These are phyloP conservation scores for Nothoprocta perdicaria DNA, from an alignment of 2,113 vertebrate genomes.

Conservation along the genomic window DNA sequence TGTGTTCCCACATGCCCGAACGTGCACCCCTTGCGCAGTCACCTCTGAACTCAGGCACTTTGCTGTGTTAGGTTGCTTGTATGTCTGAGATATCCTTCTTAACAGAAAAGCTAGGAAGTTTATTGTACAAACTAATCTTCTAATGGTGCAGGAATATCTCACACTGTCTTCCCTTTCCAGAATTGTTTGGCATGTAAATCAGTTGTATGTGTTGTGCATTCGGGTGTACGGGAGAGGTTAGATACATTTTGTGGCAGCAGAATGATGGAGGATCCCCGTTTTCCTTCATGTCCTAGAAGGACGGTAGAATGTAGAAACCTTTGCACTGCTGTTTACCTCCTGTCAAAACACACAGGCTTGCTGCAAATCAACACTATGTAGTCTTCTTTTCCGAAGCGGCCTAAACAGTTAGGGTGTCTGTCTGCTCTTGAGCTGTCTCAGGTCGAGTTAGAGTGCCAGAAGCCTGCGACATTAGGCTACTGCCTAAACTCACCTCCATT, in stretches of 20 bases:
- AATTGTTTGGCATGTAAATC: background rate
- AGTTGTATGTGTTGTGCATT: background rate
- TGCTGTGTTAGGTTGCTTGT: background rate
- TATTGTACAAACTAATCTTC: background rate
- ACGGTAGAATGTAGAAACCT: background rate
- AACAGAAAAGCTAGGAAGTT: background rate
- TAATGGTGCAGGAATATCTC: background rate
- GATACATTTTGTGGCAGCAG: background rate
- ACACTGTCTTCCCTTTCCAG: background rate
- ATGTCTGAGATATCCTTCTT: background rate
- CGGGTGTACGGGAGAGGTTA: background rate
- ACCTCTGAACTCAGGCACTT: background rate
- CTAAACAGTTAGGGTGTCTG: background rate
- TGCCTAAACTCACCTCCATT: background rate
- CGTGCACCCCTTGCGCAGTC: background rate
- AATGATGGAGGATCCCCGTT: background rate
- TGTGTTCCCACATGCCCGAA: background rate
- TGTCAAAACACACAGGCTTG: background rate
- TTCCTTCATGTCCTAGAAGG: background rate
- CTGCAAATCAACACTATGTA: background rate
- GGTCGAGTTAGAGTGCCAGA: background rate
- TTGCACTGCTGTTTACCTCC: background rate
- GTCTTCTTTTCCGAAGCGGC: background rate
- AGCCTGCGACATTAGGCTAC: background rate
- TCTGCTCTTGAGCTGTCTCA: background rate